phyloP scores from a whole-genome alignment of 2,797 vertebrate species.

The Mus spretus region DNA sequence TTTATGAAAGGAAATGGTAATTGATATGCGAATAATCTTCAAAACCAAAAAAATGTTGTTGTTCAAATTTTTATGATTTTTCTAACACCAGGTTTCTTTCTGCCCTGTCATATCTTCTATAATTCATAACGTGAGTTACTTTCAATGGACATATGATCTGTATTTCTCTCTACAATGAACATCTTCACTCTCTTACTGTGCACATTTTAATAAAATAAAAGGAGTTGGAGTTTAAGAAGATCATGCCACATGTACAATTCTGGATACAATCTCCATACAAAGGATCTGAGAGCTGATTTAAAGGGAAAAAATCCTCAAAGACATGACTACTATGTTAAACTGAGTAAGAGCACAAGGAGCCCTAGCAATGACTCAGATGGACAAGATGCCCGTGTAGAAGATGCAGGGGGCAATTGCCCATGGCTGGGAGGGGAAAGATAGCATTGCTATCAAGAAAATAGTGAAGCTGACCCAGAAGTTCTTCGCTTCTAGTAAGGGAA shows the following conservation, averaged over 20 bases:
- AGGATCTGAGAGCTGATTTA: background rate
- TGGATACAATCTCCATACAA: background rate
- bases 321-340: background rate
- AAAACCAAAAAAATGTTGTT: background rate
- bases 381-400: background rate
- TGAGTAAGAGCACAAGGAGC: background rate
- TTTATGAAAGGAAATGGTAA: slow-evolving; percentile 3
- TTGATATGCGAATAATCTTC: background rate
- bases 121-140: background rate
- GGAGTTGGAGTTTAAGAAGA: background rate
- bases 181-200: background rate
- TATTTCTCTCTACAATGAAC: background rate
- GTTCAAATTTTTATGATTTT: background rate
- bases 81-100: background rate
- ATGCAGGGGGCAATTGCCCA: too few species aligned
- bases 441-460: background rate
- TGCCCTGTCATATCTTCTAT: background rate
- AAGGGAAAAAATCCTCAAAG: background rate
- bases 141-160: background rate
- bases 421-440: background rate
- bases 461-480: background rate
- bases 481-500: background rate
- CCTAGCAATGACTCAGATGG: background rate
- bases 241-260: background rate
- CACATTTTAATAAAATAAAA: background rate